Conservation (phyloP, 2,113 vertebrate genomes). For the Phylloscopus whistleri region DNA sequence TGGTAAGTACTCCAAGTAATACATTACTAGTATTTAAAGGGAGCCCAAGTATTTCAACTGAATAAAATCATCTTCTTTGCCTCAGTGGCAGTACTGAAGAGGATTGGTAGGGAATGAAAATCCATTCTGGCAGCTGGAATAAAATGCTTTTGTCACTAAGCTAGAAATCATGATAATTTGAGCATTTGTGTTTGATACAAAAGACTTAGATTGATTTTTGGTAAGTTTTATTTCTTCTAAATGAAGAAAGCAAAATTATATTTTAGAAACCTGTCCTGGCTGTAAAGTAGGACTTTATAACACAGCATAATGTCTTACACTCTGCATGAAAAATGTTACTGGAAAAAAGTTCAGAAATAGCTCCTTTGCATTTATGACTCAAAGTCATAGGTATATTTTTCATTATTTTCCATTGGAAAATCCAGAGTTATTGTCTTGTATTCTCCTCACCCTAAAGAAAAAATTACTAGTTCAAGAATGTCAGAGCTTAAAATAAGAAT, state of each 20-base stretch:
- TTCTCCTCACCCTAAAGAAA: background rate
- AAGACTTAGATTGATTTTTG: background rate
- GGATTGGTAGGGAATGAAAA: background rate
- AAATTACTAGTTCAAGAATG: background rate
- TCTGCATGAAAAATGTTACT: background rate
- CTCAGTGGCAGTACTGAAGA: background rate
- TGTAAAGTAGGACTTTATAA: background rate
- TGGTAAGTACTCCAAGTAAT: background rate
- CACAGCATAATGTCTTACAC: background rate
- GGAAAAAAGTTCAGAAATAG: background rate
- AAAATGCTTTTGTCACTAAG: background rate
- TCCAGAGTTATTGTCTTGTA: background rate
- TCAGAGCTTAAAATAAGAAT: background rate
- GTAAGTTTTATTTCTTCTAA: background rate
- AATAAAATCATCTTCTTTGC: background rate
- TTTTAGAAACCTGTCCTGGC: background rate
- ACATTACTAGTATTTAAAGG: background rate
- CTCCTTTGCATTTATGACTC: background rate
- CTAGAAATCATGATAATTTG: background rate
- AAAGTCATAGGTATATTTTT: background rate
- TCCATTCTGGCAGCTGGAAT: background rate
- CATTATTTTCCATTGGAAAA: background rate
- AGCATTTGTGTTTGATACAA: background rate
- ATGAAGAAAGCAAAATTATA: background rate
- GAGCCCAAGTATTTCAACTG: background rate